Evolutionary conservation across 1,140 invertebrate species (phyloP), one percentile per base, ranked within the genome.

Genomic region (Acromyrmex heyeri): DNA sequence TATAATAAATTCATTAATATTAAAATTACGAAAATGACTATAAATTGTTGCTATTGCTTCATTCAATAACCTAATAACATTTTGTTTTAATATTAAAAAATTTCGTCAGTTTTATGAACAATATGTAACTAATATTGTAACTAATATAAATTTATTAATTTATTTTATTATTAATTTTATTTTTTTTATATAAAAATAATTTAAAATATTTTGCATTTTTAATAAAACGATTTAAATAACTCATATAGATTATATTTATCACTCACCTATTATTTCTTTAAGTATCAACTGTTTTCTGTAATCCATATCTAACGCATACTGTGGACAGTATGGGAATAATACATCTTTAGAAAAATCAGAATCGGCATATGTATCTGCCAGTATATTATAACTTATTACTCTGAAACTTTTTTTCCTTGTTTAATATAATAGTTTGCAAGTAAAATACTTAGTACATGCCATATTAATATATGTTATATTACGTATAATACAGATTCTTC

Each of bases 331-430:
- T 0, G 97, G 96, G 95, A 97, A 98, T 7, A 99, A 95, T 50
- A 96, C 95, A 62, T 95, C 96, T 85, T 97, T 96, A 0, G 97
- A 97, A 92, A 96, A 97, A 75, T 97, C 97, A 18, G 98, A 97
- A 94, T 98, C 97, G 79, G 98, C 97, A 95, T 99, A 99, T 16
- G 97, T 93, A 95, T 99, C 97, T 30, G 98, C 98, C 87, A 99
- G 94, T 85, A 99, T 96, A 93, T 99, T 99, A 92, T 99, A 99
- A 4, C 97, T 97, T 10, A 99, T 96, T 86, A 99, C 96, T 79
- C 98, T 96, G 85, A 99, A 97, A 91, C 97, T 98, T 93, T 30
- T 27, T 72, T 53, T 16, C 4, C 4, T 72, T 85, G 0, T 18
- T 27, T 8, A 24, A 73, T 55, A 53, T 57, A 65, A 24, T 0